Evolutionary conservation across 2,888 invertebrate genomes (phyloP).

Genomic region (Agriopis leucophaearia): DNA sequence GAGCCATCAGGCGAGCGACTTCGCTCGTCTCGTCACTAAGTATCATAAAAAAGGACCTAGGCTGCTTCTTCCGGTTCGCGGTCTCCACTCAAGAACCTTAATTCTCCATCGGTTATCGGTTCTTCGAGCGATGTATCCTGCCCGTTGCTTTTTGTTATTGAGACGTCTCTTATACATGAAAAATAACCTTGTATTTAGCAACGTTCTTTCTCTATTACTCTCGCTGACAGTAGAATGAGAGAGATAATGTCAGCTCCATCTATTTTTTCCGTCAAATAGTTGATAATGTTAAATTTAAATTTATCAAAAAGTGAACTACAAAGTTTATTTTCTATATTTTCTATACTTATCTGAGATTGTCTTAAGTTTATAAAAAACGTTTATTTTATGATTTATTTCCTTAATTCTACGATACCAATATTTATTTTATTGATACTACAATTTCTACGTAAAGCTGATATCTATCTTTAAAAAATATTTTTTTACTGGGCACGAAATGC

Average conservation of each 20-base stretch:
- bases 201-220: background rate
- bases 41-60: too few relatives aligned
- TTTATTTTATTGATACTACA: constrained; percentile 6
- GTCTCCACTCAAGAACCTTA: too few relatives aligned
- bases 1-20: too few relatives aligned
- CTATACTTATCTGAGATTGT: constrained; percentile 22
- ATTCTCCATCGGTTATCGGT: too few relatives aligned
- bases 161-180: too few relatives aligned
- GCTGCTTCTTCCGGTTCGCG: too few relatives aligned
- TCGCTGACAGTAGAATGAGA: background rate
- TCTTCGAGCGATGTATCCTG: too few relatives aligned
- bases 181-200: too few relatives aligned
- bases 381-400: background rate
- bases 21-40: too few relatives aligned
- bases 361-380: constrained; percentile 13
- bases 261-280: background rate
- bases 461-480: background rate
- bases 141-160: too few relatives aligned
- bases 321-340: constrained; percentile 10
- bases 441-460: constrained; percentile 21
- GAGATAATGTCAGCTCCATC: background rate
- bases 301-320: background rate
- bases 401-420: background rate
- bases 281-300: background rate
- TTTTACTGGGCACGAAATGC: constrained; percentile 2